Evolutionary conservation across 2,113 vertebrate species (phyloP).

Genomic region (Dasypus novemcinctus): DNA sequence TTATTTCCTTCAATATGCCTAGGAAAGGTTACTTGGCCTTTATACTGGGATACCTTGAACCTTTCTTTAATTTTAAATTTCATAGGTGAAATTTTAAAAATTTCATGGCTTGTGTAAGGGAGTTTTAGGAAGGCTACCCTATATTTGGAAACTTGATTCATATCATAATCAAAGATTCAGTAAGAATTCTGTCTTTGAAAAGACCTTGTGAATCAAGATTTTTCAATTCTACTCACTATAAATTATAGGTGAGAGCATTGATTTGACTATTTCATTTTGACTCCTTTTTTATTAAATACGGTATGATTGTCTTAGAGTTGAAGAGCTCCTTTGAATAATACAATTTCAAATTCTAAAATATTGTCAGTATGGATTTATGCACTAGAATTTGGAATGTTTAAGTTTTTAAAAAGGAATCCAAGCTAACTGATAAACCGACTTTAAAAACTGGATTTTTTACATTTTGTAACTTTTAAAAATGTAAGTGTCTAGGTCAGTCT

Average conservation of each 20-base stretch:
- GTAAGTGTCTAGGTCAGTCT: slow-evolving; percentile 4
- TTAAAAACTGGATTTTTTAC: slow-evolving; percentile 44
- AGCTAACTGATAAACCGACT: slow-evolving; percentile 25
- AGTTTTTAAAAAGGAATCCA: background rate
- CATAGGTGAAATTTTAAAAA: too few relatives aligned
- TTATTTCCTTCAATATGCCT: slow-evolving; percentile 52
- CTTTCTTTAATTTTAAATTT: slow-evolving; percentile 44
- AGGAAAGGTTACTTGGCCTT: slow-evolving; percentile 37
- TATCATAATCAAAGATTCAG: background rate
- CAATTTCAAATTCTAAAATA: slow-evolving; percentile 55
- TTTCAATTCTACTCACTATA: slow-evolving; percentile 42
- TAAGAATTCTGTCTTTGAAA: slow-evolving; percentile 41
- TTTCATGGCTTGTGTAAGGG: background rate
- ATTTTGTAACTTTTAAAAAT: slow-evolving; percentile 52
- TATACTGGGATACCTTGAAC: slow-evolving; percentile 38
- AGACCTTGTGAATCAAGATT: background rate
- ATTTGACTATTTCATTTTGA: slow-evolving; percentile 20
- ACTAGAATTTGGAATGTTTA: slow-evolving; percentile 35
- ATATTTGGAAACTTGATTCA: slow-evolving; percentile 50
- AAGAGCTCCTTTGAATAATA: slow-evolving; percentile 39
- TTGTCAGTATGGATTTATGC: slow-evolving; percentile 2
- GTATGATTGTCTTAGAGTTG: background rate
- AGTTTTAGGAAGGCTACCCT: slow-evolving; percentile 33
- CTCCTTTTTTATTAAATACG: slow-evolving; percentile 40
- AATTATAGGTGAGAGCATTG: slow-evolving; percentile 31